phyloP scores from a whole-genome alignment of 23 tunicate genomes.

The Halocynthia aurantium region DNA sequence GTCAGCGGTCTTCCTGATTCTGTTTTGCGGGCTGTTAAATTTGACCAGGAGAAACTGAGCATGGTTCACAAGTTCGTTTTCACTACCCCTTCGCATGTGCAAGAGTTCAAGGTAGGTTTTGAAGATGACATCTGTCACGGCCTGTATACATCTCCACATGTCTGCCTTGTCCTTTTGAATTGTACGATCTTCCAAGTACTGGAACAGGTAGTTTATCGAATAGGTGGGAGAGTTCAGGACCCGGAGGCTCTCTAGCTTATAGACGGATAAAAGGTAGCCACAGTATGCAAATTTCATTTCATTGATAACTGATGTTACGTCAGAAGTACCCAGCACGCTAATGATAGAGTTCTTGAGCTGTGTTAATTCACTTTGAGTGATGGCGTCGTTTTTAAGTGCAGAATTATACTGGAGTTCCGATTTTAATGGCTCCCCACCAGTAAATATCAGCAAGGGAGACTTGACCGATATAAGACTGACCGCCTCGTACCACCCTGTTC shows the following conservation, averaged over 20 bases:
- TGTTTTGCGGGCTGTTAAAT: constrained; percentile 72
- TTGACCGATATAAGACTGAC: constrained; percentile 72
- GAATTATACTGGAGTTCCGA: constrained; percentile 70
- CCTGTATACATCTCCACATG: constrained; percentile 78
- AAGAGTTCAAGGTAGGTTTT: constrained; percentile 41
- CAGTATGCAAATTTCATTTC: constrained; percentile 84
- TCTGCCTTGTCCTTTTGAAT: constrained; percentile 84
- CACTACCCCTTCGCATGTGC: constrained; percentile 19
- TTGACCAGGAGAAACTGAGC: constrained; percentile 76
- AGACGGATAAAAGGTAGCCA: constrained; percentile 82
- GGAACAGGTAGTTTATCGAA: constrained; percentile 42
- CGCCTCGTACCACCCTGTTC: constrained; percentile 62
- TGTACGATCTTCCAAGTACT: constrained; percentile 69
- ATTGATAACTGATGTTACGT: constrained; percentile 38
- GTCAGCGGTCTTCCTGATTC: constrained; percentile 83
- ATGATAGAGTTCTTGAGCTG: constrained; percentile 29
- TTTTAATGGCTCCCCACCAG: constrained; percentile 67
- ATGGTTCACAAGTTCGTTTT: constrained; percentile 43
- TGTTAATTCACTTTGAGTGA: constrained; percentile 61
- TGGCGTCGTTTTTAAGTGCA: constrained; percentile 70
- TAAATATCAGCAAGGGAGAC: constrained; percentile 75
- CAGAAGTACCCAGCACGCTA: constrained; percentile 42
- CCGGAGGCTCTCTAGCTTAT: constrained; percentile 59
- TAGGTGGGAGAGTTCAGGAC: constrained; percentile 43
- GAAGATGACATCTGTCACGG: constrained; percentile 53